A percentile compares a stretch with the other conserved stretches of the same genome.
Conservation (phyloP, 2,888 invertebrate species). For the Lamellibrachia satsuma region DNA sequence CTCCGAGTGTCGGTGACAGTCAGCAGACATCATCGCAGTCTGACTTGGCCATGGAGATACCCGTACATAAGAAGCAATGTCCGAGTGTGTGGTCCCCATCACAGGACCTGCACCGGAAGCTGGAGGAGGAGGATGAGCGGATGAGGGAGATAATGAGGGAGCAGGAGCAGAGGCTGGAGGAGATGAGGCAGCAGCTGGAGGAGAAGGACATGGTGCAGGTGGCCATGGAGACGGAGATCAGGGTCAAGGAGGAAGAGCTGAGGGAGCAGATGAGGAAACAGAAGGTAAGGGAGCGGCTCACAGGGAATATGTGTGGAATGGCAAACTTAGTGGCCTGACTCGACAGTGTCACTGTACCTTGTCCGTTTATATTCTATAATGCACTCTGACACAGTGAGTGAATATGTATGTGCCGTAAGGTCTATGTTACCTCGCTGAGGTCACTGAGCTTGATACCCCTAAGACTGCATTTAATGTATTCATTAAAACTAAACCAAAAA, state of each 20-base stretch:
- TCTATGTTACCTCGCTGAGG: too few relatives aligned
- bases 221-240: conserved; percentile 39
- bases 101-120: conserved; percentile 44
- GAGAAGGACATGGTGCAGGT: conserved; percentile 45
- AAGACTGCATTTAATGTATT: too few relatives aligned
- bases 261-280: conserved; percentile 32
- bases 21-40: neutral
- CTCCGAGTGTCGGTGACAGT: neutral
- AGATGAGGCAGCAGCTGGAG: conserved; percentile 33
- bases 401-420: too few relatives aligned
- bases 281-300: conserved; percentile 42
- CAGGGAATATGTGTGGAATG: conserved; percentile 40
- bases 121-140: conserved; percentile 46
- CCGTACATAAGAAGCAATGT: neutral
- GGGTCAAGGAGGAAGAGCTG: conserved; percentile 42
- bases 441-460: too few relatives aligned
- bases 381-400: too few relatives aligned
- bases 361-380: too few relatives aligned
- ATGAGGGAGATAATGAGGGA: conserved; percentile 32
- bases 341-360: too few relatives aligned
- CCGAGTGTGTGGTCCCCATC: neutral
- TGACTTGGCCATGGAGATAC: neutral
- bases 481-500: too few relatives aligned
- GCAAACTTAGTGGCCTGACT: too few relatives aligned
- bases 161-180: conserved; percentile 43